Conservation (phyloP, 2,113 vertebrate species). For the Salvelinus fontinalis region DNA sequence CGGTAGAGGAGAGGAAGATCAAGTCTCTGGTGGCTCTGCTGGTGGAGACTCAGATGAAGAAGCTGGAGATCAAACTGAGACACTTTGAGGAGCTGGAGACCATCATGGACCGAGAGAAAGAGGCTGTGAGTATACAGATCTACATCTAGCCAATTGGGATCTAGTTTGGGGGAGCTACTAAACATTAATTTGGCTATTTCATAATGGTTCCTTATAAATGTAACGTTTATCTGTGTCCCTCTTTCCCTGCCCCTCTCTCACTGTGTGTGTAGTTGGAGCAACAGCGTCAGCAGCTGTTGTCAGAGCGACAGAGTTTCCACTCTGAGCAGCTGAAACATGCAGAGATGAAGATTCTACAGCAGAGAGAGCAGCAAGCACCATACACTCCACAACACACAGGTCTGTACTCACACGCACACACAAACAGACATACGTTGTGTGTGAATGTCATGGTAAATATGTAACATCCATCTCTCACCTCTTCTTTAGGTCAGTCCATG, state of each 20-base stretch:
- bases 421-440: not conserved
- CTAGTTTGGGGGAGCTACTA: not conserved
- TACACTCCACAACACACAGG: slow-evolving; percentile 59
- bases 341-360: slow-evolving; percentile 88
- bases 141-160: not conserved
- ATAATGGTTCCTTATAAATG: not conserved
- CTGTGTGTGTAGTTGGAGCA: slow-evolving; percentile 83
- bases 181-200: not conserved
- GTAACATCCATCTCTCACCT: not conserved
- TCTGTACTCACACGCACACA: slow-evolving; percentile 18
- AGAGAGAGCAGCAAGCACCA: slow-evolving; percentile 84
- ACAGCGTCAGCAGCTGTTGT: slow-evolving; percentile 93
- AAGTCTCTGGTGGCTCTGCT: slow-evolving; percentile 94
- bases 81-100: slow-evolving; percentile 98
- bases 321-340: slow-evolving; percentile 95
- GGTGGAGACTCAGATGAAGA: slow-evolving; percentile 99
- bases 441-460: not conserved
- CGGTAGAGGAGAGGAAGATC: slow-evolving; percentile 95
- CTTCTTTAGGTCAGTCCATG: slow-evolving; percentile 68
- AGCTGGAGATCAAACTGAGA: slow-evolving; percentile 95
- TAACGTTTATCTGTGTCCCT: not conserved
- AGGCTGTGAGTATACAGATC: slow-evolving; percentile 77
- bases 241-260: not conserved
- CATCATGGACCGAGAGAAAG: slow-evolving; percentile 98
- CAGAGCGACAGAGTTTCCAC: slow-evolving; percentile 94